Percentiles rank a stretch among this genome's conserved stretches.
phyloP scores from a whole-genome alignment of 2,888 invertebrate genomes.

The Zootermopsis nevadensis region DNA sequence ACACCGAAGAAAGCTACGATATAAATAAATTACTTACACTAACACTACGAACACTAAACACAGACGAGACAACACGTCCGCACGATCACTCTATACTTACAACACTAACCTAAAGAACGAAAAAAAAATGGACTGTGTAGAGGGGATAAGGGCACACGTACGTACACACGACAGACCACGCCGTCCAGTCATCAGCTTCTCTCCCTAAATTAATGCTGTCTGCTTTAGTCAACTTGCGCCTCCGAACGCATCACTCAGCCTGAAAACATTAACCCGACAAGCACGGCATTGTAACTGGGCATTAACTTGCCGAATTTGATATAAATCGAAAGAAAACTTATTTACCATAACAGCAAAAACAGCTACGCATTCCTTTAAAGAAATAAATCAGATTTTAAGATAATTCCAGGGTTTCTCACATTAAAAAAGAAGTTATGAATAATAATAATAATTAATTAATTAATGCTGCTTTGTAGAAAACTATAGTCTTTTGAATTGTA shows the following conservation, averaged over 20 bases:
- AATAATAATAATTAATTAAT: no score
- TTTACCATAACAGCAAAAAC: no score
- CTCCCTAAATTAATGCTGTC: conserved; percentile 11
- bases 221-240: conserved; percentile 8
- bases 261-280: background rate
- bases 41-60: conserved; percentile 40
- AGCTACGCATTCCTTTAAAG: no score
- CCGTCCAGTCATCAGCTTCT: background rate
- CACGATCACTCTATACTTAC: conserved; percentile 43
- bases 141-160: background rate
- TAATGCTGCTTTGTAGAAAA: no score
- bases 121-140: background rate
- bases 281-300: no score
- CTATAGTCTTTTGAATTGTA: no score
- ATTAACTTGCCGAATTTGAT: no score
- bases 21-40: background rate
- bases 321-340: no score
- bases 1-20: background rate
- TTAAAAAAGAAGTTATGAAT: no score
- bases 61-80: conserved; percentile 34
- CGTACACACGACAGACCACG: conserved; percentile 30
- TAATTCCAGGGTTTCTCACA: no score
- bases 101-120: conserved; percentile 41
- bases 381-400: no score
- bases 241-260: background rate